These are phyloP conservation scores for Drosophila diplacantha DNA, from an alignment of 2,888 invertebrate species.

Conservation along the genomic window DNA sequence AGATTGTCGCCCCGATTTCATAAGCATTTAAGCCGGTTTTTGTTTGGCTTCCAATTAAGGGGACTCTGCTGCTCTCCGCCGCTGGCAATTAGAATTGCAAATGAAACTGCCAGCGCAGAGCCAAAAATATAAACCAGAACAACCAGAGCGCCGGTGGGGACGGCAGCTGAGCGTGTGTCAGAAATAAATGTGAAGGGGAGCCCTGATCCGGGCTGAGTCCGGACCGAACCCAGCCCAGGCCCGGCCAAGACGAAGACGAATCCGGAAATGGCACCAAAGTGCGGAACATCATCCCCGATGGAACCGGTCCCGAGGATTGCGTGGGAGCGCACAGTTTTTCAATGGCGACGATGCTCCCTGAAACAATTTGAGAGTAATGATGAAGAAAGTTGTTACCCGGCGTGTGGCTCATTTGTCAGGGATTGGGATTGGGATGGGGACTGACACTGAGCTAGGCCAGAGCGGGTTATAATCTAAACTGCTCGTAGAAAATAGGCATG, in stretches of 20 bases:
- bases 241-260: slow-evolving; percentile 25
- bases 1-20: slow-evolving; percentile 1
- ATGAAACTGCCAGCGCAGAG: slow-evolving; percentile 35
- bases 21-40: slow-evolving; percentile 12
- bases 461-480: slow-evolving; percentile 58
- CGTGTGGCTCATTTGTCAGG: slow-evolving; percentile 72
- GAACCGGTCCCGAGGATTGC: slow-evolving; percentile 19
- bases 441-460: not conserved
- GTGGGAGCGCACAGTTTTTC: slow-evolving; percentile 44
- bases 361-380: slow-evolving; percentile 72
- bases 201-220: slow-evolving; percentile 7
- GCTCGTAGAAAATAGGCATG: slow-evolving; percentile 57
- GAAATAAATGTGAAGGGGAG: slow-evolving; percentile 55
- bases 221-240: slow-evolving; percentile 2
- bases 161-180: slow-evolving; percentile 31
- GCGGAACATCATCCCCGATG: slow-evolving; percentile 39
- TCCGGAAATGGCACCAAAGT: slow-evolving; percentile 62
- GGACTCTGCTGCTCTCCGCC: slow-evolving; percentile 22
- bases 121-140: slow-evolving; percentile 29
- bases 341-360: slow-evolving; percentile 43
- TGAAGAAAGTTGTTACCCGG: slow-evolving; percentile 72
- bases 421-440: slow-evolving; percentile 49
- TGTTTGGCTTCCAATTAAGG: slow-evolving; percentile 52
- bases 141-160: slow-evolving; percentile 4
- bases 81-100: slow-evolving; percentile 68